Conservation (phyloP, 1,140 invertebrate species). For the Drosophila setifemur region DNA sequence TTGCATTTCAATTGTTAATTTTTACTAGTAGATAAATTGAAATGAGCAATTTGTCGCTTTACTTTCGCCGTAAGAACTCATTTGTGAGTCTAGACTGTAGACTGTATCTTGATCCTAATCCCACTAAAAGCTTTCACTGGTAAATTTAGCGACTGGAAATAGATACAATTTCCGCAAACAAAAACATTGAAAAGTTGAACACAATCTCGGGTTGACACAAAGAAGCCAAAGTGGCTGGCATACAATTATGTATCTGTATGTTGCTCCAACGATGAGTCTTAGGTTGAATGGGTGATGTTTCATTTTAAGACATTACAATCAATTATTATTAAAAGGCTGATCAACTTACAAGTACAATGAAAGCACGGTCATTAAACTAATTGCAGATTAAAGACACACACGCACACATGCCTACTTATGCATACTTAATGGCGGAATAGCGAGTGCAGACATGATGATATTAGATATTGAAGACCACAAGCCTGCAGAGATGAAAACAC, state of each 20-base stretch:
- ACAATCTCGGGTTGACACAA: background rate
- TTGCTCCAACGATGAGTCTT: no score
- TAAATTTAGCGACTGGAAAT: background rate
- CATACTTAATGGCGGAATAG: slow-evolving; percentile 19
- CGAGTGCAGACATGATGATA: slow-evolving; percentile 15
- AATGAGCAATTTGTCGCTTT: no score
- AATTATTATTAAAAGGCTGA: slow-evolving; percentile 7
- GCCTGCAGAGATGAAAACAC: slow-evolving; percentile 22
- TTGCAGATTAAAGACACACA: slow-evolving; percentile 15
- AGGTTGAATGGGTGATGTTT: no score
- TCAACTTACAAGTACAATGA: slow-evolving; percentile 19
- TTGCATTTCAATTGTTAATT: no score
- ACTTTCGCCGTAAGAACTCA: background rate
- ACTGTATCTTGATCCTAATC: background rate
- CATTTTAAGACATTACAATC: background rate
- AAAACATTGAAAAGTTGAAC: background rate
- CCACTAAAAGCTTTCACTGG: background rate
- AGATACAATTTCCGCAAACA: background rate
- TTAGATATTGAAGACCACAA: background rate
- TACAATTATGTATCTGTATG: no score
- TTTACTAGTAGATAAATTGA: no score
- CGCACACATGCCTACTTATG: slow-evolving; percentile 2
- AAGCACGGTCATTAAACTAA: slow-evolving; percentile 29
- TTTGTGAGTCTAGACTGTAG: background rate
- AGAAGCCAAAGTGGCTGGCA: background rate